Base-by-base conservation (phyloP, 2,797 vertebrate species). In the Crax fasciolata region DNA sequence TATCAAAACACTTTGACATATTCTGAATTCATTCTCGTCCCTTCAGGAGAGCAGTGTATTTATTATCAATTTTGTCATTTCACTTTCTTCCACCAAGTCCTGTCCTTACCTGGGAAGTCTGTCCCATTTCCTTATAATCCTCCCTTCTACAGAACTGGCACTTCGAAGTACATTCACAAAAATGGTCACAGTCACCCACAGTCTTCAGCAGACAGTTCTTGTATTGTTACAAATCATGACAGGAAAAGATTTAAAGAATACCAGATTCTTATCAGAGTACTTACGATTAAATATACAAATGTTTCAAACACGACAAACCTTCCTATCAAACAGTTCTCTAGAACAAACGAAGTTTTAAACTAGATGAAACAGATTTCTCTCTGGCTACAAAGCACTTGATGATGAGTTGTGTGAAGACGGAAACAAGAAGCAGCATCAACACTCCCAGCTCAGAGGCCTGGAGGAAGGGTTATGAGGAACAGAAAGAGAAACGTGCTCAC, bases 221-320 rank as follows among this genome's bases (percentile, higher is more conserved):
- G 0, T 43, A 27, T 6, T 68, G 71, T 20, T 70, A 58, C 9
- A 90, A 86, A 68, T 46, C 23, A 23, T 8, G 43, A 63, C 10
- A 87, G 19, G 16, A 43, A 55, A 74, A 70, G 9, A 35, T 51
- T 73, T 74, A 74, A 48, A 52, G 44, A 72, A 2, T 27, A 61
- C 5, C 49, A 41, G n/a, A 86, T 81, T 76, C n/a, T 71, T 70
- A 61, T 8, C 19, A 67, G 43, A 63, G 5, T 10, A 75, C 20
- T 78, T 79, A 52, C 24, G 1, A 84, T 39, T 71, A 70, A 54
- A 21, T 10, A 71, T 18, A 67, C 28, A 89, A 68, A 32, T 11
- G 4, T 8, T 1, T 4, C 1, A 41, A 44, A 75, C 35, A 13
- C 1, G 0, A 8, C 38, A 41, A 39, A 28, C 25, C 9, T 67